Conservation (phyloP, 2,113 vertebrate species). For the Naja naja region DNA sequence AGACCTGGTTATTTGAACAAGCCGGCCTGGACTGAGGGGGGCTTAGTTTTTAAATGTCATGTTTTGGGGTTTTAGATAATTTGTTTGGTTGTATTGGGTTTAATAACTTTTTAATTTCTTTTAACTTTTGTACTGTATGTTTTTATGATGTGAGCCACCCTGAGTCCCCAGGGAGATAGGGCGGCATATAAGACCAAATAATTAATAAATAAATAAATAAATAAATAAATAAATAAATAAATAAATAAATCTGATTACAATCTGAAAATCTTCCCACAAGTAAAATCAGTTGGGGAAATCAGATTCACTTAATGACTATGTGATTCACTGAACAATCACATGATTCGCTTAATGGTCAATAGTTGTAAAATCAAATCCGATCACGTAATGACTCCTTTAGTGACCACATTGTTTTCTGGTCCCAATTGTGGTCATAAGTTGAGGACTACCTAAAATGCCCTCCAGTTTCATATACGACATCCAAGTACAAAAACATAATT, state of each 20-base stretch:
- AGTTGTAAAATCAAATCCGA: neutral
- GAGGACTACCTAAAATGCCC: neutral
- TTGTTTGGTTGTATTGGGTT: too few species aligned
- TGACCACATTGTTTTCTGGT: neutral
- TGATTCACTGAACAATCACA: neutral
- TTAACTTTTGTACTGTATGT: too few species aligned
- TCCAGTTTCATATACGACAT: conserved; percentile 12
- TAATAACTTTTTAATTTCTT: too few species aligned
- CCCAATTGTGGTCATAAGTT: neutral
- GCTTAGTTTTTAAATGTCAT: too few species aligned
- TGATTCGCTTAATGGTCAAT: neutral
- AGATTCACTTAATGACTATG: neutral
- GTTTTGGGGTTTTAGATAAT: too few species aligned
- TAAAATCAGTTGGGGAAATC: neutral
- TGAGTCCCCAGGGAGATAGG: too few species aligned
- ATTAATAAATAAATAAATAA: too few species aligned
- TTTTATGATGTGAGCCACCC: too few species aligned
- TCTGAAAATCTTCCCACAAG: neutral
- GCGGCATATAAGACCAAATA: too few species aligned
- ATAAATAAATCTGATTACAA: neutral
- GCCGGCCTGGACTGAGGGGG: too few species aligned
- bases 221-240: too few species aligned
- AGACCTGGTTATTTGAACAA: too few species aligned
- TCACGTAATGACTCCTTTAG: neutral
- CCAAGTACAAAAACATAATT: neutral